Percentiles rank a stretch among this genome's conserved stretches.
These are phyloP conservation scores for Harpagus bidentatus DNA, from an alignment of 2,113 vertebrate genomes.

Conservation along the genomic window DNA sequence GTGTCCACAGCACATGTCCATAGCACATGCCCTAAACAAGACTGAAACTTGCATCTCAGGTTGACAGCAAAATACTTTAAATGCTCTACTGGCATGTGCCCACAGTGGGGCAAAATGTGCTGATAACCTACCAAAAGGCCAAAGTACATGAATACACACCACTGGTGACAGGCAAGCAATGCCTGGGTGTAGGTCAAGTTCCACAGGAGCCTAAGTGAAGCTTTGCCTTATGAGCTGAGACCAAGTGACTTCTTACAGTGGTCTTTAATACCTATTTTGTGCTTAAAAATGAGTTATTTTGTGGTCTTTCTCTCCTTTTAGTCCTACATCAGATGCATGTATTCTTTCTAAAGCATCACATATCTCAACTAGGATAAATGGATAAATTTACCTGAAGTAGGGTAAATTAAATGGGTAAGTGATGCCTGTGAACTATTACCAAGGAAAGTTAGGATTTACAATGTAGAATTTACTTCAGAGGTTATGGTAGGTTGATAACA, in stretches of 20 bases:
- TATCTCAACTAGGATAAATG: not conserved
- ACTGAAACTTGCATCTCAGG: not conserved
- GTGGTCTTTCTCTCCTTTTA: not conserved
- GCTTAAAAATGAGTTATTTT: not conserved
- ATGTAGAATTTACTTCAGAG: not conserved
- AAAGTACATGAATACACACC: rapidly evolving
- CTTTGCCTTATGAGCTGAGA: not conserved
- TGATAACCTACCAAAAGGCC: not conserved
- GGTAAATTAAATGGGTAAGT: not conserved
- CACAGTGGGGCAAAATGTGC: not conserved
- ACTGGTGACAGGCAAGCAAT: not conserved
- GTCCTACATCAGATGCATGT: not conserved
- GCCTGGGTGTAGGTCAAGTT: not conserved
- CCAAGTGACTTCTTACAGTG: not conserved
- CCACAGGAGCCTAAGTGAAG: not conserved
- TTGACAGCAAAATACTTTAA: not conserved
- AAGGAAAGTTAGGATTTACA: not conserved
- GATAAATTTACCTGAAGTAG: not conserved
- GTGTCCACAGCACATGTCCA: not conserved
- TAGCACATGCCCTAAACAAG: not conserved
- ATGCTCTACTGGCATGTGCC: too few species aligned
- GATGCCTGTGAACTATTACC: not conserved
- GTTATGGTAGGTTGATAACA: not conserved
- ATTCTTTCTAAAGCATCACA: not conserved
- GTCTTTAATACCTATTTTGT: not conserved